Conservation (phyloP, 2,113 vertebrate species). For the Brienomyrus brachyistius region DNA sequence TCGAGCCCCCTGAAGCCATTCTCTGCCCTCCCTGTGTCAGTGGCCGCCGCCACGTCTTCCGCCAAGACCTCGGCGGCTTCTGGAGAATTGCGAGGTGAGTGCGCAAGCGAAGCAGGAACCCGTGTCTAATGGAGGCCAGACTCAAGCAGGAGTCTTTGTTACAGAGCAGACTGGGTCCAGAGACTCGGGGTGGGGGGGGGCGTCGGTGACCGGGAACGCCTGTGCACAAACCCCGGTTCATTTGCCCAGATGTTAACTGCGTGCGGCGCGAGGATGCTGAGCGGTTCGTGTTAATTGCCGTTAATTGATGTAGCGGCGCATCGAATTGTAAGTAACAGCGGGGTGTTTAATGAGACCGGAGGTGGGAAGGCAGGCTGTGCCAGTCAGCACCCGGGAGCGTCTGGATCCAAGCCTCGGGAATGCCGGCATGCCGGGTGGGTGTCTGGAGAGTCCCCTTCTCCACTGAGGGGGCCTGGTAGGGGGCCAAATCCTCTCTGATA, state of each 20-base stretch:
- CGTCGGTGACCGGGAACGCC: conserved; percentile 27
- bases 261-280: conserved; percentile 54
- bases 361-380: not conserved
- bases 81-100: not conserved
- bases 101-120: not conserved
- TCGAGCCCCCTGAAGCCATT: conserved; percentile 77
- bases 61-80: not conserved
- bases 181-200: conserved; percentile 1
- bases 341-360: conserved; percentile 23
- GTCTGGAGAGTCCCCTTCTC: not conserved
- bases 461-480: not conserved
- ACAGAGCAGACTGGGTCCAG: not conserved
- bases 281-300: conserved; percentile 65
- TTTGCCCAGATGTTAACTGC: conserved; percentile 51
- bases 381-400: conserved; percentile 11
- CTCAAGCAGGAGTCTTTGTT: conserved; percentile 32
- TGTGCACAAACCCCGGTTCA: conserved; percentile 46
- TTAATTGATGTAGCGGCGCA: conserved; percentile 64
- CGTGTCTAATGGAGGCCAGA: not conserved
- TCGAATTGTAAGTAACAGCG: conserved; percentile 39
- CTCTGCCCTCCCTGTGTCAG: conserved; percentile 60
- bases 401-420: not conserved
- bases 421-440: not conserved
- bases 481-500: conserved; percentile 5
- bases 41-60: conserved; percentile 34